These are phyloP conservation scores for Rostratula benghalensis DNA, from an alignment of 2,113 vertebrate species.

Conservation along the genomic window DNA sequence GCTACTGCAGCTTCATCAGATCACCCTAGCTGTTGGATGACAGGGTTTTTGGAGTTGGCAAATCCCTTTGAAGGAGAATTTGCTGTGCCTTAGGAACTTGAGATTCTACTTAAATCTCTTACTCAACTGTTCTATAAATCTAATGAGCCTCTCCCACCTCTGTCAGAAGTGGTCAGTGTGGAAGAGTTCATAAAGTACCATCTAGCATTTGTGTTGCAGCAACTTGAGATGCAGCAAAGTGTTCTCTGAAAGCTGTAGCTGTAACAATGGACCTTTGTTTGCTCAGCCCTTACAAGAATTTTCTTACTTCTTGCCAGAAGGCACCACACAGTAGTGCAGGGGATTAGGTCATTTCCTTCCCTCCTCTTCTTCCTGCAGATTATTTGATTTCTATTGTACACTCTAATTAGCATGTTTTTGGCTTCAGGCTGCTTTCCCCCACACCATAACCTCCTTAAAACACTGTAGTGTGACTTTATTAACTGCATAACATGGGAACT, in stretches of 20 bases:
- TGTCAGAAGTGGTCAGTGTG: background rate
- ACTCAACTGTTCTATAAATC: background rate
- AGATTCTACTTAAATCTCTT: background rate
- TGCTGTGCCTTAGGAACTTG: background rate
- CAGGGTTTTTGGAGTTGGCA: background rate
- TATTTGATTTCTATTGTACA: slow-evolving; percentile 67
- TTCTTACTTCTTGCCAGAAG: slow-evolving; percentile 33
- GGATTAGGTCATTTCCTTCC: slow-evolving; percentile 69
- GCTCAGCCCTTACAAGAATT: background rate
- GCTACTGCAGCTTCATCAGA: background rate
- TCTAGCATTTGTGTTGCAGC: background rate
- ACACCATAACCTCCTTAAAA: slow-evolving; percentile 23
- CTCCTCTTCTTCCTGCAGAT: slow-evolving; percentile 60
- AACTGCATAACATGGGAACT: slow-evolving; percentile 12
- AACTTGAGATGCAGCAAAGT: background rate
- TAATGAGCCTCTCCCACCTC: background rate
- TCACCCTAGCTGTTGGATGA: background rate
- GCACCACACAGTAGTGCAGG: background rate
- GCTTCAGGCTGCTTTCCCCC: background rate
- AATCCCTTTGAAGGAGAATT: background rate
- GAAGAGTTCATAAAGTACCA: background rate
- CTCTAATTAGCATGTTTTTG: slow-evolving; percentile 53
- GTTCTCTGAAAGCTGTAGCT: background rate
- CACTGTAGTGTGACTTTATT: slow-evolving; percentile 12
- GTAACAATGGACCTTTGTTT: slow-evolving; percentile 50